These are phyloP conservation scores for Galeopsomyia nigrocyanea DNA, from an alignment of 2,888 invertebrate species.

Conservation along the genomic window DNA sequence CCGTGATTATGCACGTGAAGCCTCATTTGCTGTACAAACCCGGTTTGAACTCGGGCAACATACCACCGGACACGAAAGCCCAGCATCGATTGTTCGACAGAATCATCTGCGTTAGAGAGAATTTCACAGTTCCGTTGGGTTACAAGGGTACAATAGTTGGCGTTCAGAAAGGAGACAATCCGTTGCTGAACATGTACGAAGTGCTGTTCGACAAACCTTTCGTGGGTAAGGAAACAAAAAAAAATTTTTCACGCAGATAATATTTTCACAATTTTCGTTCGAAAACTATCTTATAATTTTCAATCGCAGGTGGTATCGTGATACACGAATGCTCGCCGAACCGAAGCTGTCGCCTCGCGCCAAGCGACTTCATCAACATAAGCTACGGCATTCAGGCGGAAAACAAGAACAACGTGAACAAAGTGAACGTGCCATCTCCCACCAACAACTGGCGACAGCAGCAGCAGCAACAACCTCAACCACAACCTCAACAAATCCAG, in stretches of 20 bases:
- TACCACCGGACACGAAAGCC: conserved; percentile 78
- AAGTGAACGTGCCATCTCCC: not conserved
- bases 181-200: conserved; percentile 78
- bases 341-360: conserved; percentile 72
- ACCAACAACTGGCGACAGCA: conserved; percentile 18
- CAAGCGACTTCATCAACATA: conserved; percentile 74
- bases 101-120: conserved; percentile 82
- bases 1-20: conserved; percentile 81
- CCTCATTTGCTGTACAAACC: conserved; percentile 81
- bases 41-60: conserved; percentile 71
- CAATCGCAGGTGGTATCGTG: conserved; percentile 72
- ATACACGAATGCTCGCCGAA: conserved; percentile 69
- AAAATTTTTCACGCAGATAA: no score
- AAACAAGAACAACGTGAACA: conserved; percentile 31
- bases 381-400: conserved; percentile 71
- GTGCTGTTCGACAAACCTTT: conserved; percentile 86
- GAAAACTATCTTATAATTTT: no score
- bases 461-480: conserved; percentile 13
- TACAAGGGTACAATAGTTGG: conserved; percentile 88
- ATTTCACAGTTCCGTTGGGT: conserved; percentile 85
- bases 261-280: no score
- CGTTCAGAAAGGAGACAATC: conserved; percentile 71
- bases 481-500: conserved; percentile 11
- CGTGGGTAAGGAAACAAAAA: conserved; percentile 57
- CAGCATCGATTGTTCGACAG: conserved; percentile 84